Percentiles rank a stretch among this genome's conserved stretches.
Evolutionary conservation across 2,888 invertebrate species (phyloP).

Genomic region (Netelia inedita): DNA sequence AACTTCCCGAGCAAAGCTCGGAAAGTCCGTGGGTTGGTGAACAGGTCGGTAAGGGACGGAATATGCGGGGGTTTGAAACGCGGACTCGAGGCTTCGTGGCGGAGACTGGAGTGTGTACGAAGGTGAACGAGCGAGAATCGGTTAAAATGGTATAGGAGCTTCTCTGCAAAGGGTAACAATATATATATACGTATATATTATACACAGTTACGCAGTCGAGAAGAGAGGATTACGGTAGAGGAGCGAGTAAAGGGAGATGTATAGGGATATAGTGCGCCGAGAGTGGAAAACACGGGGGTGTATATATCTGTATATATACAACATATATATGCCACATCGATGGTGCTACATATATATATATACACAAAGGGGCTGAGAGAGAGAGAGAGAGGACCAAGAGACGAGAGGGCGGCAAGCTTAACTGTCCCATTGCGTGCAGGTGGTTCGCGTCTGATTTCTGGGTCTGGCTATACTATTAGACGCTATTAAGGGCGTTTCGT

Average conservation of each 20-base stretch:
- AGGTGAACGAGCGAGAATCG: slow-evolving; percentile 74
- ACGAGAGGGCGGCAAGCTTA: slow-evolving; percentile 72
- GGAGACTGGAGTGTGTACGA: slow-evolving; percentile 68
- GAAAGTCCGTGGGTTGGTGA: slow-evolving; percentile 43
- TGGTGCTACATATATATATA: neutral
- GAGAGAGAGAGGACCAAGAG: slow-evolving; percentile 43
- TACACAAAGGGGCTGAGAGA: slow-evolving; percentile 28
- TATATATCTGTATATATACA: slow-evolving; percentile 5
- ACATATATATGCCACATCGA: slow-evolving; percentile 8
- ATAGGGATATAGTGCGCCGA: neutral
- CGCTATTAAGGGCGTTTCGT: slow-evolving; percentile 73
- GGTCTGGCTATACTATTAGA: slow-evolving; percentile 72
- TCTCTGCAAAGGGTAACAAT: slow-evolving; percentile 24
- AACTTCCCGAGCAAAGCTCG: slow-evolving; percentile 61
- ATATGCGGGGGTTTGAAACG: slow-evolving; percentile 61
- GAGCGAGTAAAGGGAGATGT: slow-evolving; percentile 29
- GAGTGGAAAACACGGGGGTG: neutral
- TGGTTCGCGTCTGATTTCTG: slow-evolving; percentile 77
- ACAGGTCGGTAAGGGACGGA: slow-evolving; percentile 8
- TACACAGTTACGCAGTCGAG: slow-evolving; percentile 28
- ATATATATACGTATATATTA: slow-evolving; percentile 22
- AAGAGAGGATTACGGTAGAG: slow-evolving; percentile 58
- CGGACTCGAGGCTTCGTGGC: slow-evolving; percentile 66
- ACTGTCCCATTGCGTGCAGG: slow-evolving; percentile 78
- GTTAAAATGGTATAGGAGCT: slow-evolving; percentile 45